These are phyloP conservation scores for Sitophilus oryzae DNA, from an alignment of 1,140 invertebrate species.

Conservation along the genomic window DNA sequence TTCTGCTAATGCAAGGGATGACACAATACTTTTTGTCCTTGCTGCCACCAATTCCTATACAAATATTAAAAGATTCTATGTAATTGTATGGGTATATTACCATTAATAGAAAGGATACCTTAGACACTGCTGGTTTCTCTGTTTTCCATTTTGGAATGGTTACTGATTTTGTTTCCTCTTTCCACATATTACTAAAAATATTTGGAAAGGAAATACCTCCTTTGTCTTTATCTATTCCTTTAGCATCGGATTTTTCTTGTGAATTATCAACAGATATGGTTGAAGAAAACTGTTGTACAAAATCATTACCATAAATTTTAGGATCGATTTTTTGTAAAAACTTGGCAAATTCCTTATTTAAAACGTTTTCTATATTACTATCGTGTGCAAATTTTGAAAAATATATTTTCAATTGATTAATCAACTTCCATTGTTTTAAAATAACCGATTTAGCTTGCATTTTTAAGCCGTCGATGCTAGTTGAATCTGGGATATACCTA, in stretches of 20 bases:
- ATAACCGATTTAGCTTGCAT: conserved; percentile 43
- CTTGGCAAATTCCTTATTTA: conserved; percentile 51
- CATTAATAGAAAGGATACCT: conserved; percentile 24
- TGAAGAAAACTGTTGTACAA: conserved; percentile 31
- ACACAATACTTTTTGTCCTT: conserved; percentile 62
- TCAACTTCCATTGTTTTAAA: conserved; percentile 49
- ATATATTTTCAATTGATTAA: conserved; percentile 47
- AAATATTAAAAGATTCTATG: conserved; percentile 25
- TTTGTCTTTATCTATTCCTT: conserved; percentile 9
- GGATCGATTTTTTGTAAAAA: conserved; percentile 47
- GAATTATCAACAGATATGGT: not conserved
- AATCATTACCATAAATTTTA: conserved; percentile 37
- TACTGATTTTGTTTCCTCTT: conserved; percentile 18
- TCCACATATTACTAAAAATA: conserved; percentile 17
- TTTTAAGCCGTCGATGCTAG: conserved; percentile 6
- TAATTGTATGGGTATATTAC: conserved; percentile 1
- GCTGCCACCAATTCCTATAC: conserved; percentile 56
- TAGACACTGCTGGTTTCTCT: conserved; percentile 25
- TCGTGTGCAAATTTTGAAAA: conserved; percentile 47
- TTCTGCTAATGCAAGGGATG: conserved; percentile 55
- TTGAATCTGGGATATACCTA: conserved; percentile 8
- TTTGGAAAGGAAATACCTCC: conserved; percentile 19
- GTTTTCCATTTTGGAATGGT: conserved; percentile 37
- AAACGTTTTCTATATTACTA: conserved; percentile 45
- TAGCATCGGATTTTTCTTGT: conserved; percentile 9